Percentiles rank a stretch among this genome's conserved stretches.
These are phyloP conservation scores for Allygus modestus DNA, from an alignment of 2,888 invertebrate species.

Conservation along the genomic window DNA sequence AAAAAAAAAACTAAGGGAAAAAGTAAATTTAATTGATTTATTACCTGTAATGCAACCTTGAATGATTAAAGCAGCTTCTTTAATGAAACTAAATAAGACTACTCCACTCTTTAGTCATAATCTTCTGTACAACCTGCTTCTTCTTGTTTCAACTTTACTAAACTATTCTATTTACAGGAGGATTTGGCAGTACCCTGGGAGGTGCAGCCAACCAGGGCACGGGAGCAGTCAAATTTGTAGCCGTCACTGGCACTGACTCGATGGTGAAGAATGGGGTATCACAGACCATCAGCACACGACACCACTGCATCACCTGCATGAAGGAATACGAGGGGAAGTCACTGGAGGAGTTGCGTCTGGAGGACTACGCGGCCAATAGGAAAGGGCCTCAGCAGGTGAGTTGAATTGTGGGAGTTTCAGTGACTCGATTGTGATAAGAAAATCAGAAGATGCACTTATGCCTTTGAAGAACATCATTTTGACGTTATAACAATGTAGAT, in stretches of 20 bases:
- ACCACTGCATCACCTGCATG: conserved; percentile 99
- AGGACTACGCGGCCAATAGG: conserved; percentile 94
- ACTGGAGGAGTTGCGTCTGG: conserved; percentile 94
- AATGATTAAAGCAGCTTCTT: too few species aligned
- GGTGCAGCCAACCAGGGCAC: conserved; percentile 79
- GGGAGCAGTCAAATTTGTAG: conserved; percentile 91
- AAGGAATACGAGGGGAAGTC: conserved; percentile 98
- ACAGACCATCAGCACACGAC: conserved; percentile 92
- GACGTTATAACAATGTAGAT: too few species aligned
- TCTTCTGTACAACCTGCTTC: too few species aligned
- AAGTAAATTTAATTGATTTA: too few species aligned
- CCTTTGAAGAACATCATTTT: too few species aligned
- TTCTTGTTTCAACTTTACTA: too few species aligned
- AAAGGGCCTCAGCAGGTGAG: conserved; percentile 82
- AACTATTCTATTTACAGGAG: conserved; percentile 66
- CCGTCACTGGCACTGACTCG: conserved; percentile 92
- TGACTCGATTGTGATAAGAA: too few species aligned
- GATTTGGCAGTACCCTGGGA: conserved; percentile 71
- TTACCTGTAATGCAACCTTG: too few species aligned
- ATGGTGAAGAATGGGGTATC: conserved; percentile 92
- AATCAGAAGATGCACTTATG: too few species aligned
- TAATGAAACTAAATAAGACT: too few species aligned
- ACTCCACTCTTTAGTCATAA: too few species aligned
- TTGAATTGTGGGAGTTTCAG: conserved; percentile 35
- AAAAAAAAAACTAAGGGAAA: too few species aligned